These are phyloP conservation scores for Dendrophyllia cribrosa DNA, from an alignment of 64 coral and sea anemone genomes.

Conservation along the genomic window DNA sequence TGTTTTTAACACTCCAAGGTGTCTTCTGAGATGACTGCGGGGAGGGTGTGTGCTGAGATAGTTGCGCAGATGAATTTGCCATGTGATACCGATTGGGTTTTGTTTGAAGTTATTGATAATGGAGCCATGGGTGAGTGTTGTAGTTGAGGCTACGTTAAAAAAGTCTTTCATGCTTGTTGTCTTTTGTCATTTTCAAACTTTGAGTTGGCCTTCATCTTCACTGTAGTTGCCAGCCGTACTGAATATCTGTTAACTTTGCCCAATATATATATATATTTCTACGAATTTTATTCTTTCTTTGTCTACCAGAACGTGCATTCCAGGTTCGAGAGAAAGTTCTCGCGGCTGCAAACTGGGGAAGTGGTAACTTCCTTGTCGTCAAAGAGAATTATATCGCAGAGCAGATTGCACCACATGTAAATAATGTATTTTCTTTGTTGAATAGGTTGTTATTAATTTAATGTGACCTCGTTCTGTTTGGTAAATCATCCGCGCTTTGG, in stretches of 20 bases:
- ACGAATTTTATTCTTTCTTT: background rate
- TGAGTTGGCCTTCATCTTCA: too few relatives aligned
- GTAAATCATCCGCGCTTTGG: too few relatives aligned
- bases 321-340: conserved; percentile 73
- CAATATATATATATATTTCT: background rate
- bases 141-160: background rate
- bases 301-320: conserved; percentile 57
- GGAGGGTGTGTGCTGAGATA: conserved; percentile 35
- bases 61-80: conserved; percentile 19
- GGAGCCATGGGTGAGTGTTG: conserved; percentile 48
- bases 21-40: conserved; percentile 55
- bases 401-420: conserved; percentile 60
- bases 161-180: too few relatives aligned
- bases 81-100: conserved; percentile 46
- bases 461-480: too few relatives aligned
- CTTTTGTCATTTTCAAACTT: too few relatives aligned
- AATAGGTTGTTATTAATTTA: background rate
- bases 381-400: conserved; percentile 72
- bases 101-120: conserved; percentile 67
- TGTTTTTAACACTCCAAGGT: background rate
- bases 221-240: too few relatives aligned
- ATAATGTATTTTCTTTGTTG: background rate
- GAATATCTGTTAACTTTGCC: too few relatives aligned
- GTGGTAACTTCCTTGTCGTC: conserved; percentile 62
- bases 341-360: conserved; percentile 41